These are phyloP conservation scores for Sapajus apella DNA, from an alignment of 2,113 vertebrate species.

Conservation along the genomic window DNA sequence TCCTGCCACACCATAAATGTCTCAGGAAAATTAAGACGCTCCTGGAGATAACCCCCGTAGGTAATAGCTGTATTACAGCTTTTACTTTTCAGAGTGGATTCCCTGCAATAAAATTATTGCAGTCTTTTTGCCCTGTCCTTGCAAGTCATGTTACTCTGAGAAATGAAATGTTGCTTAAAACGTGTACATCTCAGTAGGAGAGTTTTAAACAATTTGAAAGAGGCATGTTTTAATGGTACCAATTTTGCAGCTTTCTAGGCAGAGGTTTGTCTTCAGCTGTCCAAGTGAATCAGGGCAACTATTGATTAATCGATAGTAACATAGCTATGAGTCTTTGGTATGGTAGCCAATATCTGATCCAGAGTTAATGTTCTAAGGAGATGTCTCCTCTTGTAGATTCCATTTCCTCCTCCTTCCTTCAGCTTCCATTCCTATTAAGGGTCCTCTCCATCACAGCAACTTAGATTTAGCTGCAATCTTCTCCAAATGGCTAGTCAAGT, in stretches of 20 bases:
- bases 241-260: neutral
- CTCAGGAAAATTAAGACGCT: constrained; percentile 38
- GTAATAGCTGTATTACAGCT: constrained; percentile 25
- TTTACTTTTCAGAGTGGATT: constrained; percentile 33
- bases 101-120: constrained; percentile 22
- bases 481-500: neutral
- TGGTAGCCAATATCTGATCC: neutral
- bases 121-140: constrained; percentile 35
- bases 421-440: neutral
- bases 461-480: neutral
- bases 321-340: neutral
- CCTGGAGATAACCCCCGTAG: neutral
- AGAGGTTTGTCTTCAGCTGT: neutral
- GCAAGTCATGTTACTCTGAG: constrained; percentile 14
- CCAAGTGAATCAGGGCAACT: neutral
- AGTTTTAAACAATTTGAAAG: constrained; percentile 34
- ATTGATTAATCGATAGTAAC: constrained; percentile 36
- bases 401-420: constrained; percentile 21
- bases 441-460: neutral
- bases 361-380: constrained; percentile 34
- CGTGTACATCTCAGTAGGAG: neutral
- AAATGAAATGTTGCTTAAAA: constrained; percentile 34
- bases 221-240: neutral
- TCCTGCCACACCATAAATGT: neutral
- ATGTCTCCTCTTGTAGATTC: neutral